A percentile compares a stretch with the other conserved stretches of the same genome.
These are phyloP conservation scores for Danio rerio DNA, from an alignment of 2,113 vertebrate species.

Conservation along the genomic window DNA sequence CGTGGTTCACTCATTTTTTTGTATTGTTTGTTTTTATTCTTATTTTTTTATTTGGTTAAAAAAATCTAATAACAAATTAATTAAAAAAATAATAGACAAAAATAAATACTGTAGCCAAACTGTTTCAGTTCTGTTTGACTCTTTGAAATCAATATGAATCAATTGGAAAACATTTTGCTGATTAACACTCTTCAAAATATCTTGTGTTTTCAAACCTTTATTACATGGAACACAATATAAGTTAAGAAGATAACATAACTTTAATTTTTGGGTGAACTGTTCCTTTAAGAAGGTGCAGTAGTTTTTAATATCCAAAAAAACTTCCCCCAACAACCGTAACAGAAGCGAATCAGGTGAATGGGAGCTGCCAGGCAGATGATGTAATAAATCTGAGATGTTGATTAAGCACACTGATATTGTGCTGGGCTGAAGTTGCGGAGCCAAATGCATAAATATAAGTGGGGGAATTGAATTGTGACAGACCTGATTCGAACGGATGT, in stretches of 20 bases:
- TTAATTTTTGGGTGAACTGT: not conserved
- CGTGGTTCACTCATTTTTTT: no score
- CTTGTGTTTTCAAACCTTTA: no score
- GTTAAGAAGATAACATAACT: not conserved
- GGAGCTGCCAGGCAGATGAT: slow-evolving; percentile 48
- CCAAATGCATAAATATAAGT: slow-evolving; percentile 57
- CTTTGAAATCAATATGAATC: no score
- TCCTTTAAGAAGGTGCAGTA: not conserved
- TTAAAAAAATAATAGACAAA: not conserved
- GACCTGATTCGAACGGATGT: slow-evolving; percentile 52
- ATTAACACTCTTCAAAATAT: no score
- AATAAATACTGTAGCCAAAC: not conserved
- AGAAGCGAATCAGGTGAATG: slow-evolving; percentile 20
- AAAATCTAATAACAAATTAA: no score
- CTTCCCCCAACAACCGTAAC: slow-evolving; percentile 1
- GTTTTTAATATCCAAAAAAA: not conserved
- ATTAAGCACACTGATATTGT: slow-evolving; percentile 63
- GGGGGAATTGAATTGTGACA: slow-evolving; percentile 53
- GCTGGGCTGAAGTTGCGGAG: slow-evolving; percentile 37
- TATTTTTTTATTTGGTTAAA: no score
- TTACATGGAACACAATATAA: no score
- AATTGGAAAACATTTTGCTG: no score
- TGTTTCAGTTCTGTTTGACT: no score
- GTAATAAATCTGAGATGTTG: slow-evolving; percentile 60
- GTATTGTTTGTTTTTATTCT: no score